Percentiles rank a stretch among this genome's conserved stretches.
Conservation (phyloP, 2,888 invertebrate species). For the Ochropacha duplaris region DNA sequence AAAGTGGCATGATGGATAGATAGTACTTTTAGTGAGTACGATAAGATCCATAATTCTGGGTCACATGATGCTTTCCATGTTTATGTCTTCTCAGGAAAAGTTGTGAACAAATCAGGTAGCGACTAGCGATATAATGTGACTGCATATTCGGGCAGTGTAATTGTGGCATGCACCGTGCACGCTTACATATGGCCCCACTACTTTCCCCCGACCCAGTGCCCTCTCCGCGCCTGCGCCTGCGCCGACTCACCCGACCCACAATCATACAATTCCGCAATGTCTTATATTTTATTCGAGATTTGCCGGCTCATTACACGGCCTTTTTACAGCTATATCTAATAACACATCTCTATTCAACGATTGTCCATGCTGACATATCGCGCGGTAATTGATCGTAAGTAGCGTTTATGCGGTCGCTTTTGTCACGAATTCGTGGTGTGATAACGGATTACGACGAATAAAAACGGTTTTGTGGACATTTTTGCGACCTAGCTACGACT, state of each 20-base stretch:
- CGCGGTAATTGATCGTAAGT: conserved; percentile 33
- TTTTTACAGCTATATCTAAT: conserved; percentile 63
- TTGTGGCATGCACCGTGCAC: conserved; percentile 65
- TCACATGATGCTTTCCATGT: not conserved
- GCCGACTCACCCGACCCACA: conserved; percentile 65
- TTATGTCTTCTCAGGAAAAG: not conserved
- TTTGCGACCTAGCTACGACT: not conserved
- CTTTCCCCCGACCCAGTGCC: conserved; percentile 82
- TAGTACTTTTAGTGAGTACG: not conserved
- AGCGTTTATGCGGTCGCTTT: conserved; percentile 17
- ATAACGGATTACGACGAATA: conserved; percentile 12
- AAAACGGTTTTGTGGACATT: not conserved
- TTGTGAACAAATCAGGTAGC: conserved; percentile 24
- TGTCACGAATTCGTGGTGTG: conserved; percentile 26
- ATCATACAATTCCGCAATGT: conserved; percentile 74
- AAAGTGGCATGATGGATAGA: conserved; percentile 1
- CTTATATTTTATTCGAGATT: conserved; percentile 73
- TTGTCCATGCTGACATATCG: conserved; percentile 42
- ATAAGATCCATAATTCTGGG: not conserved
- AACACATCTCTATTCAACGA: conserved; percentile 35
- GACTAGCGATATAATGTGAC: conserved; percentile 22
- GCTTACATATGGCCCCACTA: conserved; percentile 64
- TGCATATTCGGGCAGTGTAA: conserved; percentile 45
- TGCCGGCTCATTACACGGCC: conserved; percentile 63
- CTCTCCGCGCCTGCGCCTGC: conserved; percentile 69